A percentile compares a stretch with the other conserved stretches of the same genome.
Conservation (phyloP, 2,113 vertebrate species). For the Hipposideros armiger region DNA sequence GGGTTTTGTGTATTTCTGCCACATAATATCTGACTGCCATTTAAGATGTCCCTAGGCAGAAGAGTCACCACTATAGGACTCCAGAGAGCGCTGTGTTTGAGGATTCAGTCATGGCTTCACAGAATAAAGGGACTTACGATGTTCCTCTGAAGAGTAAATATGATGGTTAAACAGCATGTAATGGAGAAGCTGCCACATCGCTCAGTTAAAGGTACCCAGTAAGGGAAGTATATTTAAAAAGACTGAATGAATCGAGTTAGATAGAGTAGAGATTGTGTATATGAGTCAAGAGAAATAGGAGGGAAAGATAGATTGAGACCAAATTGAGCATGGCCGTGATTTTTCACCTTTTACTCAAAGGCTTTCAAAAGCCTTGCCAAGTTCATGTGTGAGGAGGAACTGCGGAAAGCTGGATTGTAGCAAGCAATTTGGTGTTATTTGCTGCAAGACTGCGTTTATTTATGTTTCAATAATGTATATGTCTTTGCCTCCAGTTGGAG, state of each 20-base stretch:
- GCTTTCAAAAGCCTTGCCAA: not conserved
- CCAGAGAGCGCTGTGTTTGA: not conserved
- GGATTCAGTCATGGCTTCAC: not conserved
- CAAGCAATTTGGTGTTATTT: not conserved
- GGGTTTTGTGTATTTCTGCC: not conserved
- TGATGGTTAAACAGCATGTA: too few species aligned
- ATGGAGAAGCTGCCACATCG: not conserved
- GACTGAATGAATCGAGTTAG: not conserved
- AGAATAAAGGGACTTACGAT: not conserved
- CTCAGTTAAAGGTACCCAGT: not conserved
- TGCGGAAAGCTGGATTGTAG: not conserved
- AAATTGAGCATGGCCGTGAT: not conserved
- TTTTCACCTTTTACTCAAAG: not conserved
- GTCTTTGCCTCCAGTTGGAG: not conserved
- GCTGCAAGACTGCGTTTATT: not conserved
- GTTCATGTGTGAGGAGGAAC: not conserved
- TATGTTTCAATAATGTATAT: not conserved
- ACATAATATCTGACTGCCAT: not conserved
- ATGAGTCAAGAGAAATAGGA: not conserved
- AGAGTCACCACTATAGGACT: fast-evolving
- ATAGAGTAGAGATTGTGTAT: not conserved
- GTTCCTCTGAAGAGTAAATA: not conserved
- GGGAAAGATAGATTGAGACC: not conserved
- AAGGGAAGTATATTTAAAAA: not conserved
- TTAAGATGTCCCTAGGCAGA: not conserved